phyloP scores from a whole-genome alignment of 2,113 vertebrate genomes.

The Cochlearius cochlearius region DNA sequence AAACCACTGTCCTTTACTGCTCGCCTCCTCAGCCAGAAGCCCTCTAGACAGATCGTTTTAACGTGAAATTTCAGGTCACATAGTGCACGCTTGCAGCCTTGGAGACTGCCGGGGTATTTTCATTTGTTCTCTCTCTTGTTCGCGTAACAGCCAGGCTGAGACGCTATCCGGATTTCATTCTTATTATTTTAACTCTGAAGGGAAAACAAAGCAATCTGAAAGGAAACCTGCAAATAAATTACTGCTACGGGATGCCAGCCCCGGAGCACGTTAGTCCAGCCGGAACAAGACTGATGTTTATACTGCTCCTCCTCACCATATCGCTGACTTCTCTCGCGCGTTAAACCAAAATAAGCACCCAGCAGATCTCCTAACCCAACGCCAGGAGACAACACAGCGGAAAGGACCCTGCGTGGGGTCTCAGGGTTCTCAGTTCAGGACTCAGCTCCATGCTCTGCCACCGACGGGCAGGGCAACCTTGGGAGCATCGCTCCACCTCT shows the following conservation, averaged over 20 bases:
- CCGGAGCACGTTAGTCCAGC: not conserved
- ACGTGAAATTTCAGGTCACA: constrained; percentile 8
- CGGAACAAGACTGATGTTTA: not conserved
- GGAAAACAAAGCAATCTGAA: not conserved
- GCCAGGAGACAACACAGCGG: accelerated
- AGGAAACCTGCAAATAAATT: not conserved
- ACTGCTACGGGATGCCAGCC: not conserved
- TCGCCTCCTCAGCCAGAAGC: not conserved
- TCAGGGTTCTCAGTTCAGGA: not conserved
- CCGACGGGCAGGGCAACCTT: not conserved
- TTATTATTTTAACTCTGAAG: not conserved
- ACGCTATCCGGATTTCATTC: not conserved
- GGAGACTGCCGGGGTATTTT: not conserved
- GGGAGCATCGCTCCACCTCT: not conserved
- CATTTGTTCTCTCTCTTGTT: not conserved
- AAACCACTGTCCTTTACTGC: constrained; percentile 28
- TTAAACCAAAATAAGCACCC: not conserved
- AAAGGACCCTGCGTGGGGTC: not conserved
- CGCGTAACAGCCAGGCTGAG: not conserved
- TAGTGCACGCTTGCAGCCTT: constrained; percentile 6
- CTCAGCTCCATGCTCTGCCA: not conserved
- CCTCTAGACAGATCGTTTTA: constrained; percentile 6
- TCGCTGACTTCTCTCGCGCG: not conserved
- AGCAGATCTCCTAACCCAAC: not conserved
- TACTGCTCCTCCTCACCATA: not conserved